Evolutionary conservation across 2,113 vertebrate genomes (phyloP).

Genomic region (Burhinus oedicnemus): DNA sequence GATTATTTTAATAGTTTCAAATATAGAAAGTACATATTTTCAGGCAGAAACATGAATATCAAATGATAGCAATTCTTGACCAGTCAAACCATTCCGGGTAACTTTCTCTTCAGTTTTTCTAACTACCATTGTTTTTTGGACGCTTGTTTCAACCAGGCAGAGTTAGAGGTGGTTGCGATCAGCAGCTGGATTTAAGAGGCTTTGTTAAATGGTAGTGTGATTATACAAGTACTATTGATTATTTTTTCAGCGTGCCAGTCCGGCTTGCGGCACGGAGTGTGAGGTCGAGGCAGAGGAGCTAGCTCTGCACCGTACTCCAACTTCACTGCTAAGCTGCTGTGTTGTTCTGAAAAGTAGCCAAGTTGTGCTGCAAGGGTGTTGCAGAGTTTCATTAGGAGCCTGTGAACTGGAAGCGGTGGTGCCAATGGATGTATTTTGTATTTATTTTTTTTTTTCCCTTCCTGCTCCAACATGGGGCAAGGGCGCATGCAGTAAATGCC

Average conservation of each 20-base stretch:
- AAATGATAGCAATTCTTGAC: neutral
- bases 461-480: neutral
- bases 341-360: neutral
- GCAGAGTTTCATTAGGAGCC: neutral
- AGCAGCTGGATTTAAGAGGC: neutral
- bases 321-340: neutral
- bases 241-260: neutral
- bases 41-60: neutral
- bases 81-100: neutral
- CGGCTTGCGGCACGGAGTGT: accelerated
- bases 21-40: neutral
- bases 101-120: neutral
- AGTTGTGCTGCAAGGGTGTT: neutral
- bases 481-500: neutral
- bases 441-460: neutral
- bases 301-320: neutral
- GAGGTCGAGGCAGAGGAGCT: neutral
- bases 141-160: neutral
- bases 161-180: neutral
- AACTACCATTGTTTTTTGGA: neutral
- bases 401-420: neutral
- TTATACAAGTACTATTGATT: neutral
- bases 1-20: neutral
- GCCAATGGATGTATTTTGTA: neutral
- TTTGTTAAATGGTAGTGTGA: conserved; percentile 11